Base-by-base conservation (phyloP, 1,140 invertebrate species). In the Panagrolaimus sp. region DNA sequence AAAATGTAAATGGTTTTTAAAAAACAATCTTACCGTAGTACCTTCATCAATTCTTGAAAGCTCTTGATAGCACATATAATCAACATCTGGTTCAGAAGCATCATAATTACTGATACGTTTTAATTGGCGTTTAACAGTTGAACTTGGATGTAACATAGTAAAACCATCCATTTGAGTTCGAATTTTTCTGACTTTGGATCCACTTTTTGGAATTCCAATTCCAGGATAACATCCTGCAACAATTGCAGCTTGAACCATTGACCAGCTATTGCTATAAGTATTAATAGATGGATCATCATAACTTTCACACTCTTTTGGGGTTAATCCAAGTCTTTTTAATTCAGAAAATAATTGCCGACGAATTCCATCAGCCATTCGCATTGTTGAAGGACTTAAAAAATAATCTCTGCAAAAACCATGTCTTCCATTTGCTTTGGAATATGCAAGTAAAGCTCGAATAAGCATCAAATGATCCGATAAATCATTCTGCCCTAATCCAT, bases 401-500 rank as follows among this genome's bases (percentile, higher is more conserved):
- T 89, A 90, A 83, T 92, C 89, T 72, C 89, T 13, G 88, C 84
- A 84, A 92, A 94, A 82, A 93, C 94, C 1, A 38, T 4, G 7
- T 88, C 88, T 72, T 89, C 88, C 0, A 61, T 88, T 84, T 0
- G 4, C 27, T 9, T 31, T 16, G 20, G 14, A 64, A 14, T 25
- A 81, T 1, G 65, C 89, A 86, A 93, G 90, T 84, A 93, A 96
- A 0, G 90, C 88, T 77, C 91, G 86, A 7, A 97, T 84, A 43
- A 95, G 85, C 7, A 89, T 87, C 87, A 97, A 90, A 80, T 98
- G 94, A 85, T 98, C 95, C 71, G 92, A 95, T 71, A 88, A 89
- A 9, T 91, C 89, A 57, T 88, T 88, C 1, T 88, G 87, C 0
- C 90, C 87, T 70, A 96, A 89, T 68, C 89, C 88, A 69, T 88